phyloP scores from a whole-genome alignment of 35 echinoderm and acorn worm genomes.

The Patiria miniata region DNA sequence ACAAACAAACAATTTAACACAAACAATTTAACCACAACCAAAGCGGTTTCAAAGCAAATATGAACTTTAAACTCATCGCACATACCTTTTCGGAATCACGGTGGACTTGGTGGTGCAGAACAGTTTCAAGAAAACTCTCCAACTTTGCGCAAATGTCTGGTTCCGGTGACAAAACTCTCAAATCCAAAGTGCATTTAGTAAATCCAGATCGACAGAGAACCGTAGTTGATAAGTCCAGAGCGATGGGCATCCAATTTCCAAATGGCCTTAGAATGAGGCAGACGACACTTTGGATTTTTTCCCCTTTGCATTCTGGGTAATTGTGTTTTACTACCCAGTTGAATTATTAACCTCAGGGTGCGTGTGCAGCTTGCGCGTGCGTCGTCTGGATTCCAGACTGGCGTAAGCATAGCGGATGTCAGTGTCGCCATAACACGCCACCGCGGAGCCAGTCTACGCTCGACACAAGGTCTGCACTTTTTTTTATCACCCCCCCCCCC shows the following conservation, averaged over 20 bases:
- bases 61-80: not conserved
- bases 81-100: not conserved
- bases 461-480: not conserved
- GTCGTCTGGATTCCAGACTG: constrained; percentile 4
- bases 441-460: constrained; percentile 3
- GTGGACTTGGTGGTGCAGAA: not conserved
- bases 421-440: not conserved
- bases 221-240: not conserved
- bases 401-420: not conserved
- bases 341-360: too few relatives aligned
- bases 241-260: not conserved
- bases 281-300: constrained; percentile 24
- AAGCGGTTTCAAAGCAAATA: too few relatives aligned
- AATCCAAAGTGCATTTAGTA: not conserved
- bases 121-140: too few relatives aligned
- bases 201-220: not conserved
- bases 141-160: not conserved
- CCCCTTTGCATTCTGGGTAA: constrained; percentile 15
- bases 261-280: not conserved
- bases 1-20: too few relatives aligned
- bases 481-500: not conserved
- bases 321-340: not conserved
- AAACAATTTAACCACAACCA: too few relatives aligned
- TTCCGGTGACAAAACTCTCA: not conserved
- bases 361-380: too few relatives aligned